phyloP scores from a whole-genome alignment of 2,888 invertebrate genomes.

The Polietes domitor region DNA sequence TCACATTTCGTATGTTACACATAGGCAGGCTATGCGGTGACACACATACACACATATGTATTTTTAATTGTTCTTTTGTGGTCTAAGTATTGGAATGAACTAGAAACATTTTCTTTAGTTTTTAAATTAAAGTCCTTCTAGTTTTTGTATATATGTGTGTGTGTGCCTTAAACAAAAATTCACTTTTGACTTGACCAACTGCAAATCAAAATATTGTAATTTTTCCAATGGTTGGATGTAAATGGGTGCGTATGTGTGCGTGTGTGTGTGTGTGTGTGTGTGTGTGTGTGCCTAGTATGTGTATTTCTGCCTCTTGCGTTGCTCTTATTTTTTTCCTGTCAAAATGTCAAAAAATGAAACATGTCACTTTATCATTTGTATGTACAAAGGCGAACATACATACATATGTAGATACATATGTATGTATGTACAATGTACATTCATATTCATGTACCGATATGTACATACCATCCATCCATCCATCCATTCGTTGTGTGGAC shows the following conservation, averaged over 20 bases:
- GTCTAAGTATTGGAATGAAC: no score
- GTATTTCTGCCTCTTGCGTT: slow-evolving; percentile 38
- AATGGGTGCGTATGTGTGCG: neutral
- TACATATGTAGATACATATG: neutral
- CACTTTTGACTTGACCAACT: slow-evolving; percentile 42
- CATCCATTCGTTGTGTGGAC: slow-evolving; percentile 44
- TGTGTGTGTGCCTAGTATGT: no score
- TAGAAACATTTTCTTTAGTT: neutral
- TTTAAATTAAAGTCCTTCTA: neutral
- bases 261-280: slow-evolving; percentile 18
- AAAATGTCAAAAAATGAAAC: slow-evolving; percentile 63
- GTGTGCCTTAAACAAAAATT: neutral
- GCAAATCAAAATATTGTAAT: slow-evolving; percentile 43
- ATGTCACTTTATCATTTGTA: slow-evolving; percentile 60
- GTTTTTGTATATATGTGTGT: no score
- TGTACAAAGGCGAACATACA: neutral
- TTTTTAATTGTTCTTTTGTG: no score
- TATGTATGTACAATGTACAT: neutral
- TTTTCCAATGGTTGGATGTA: neutral
- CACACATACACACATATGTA: no score
- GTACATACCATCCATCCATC: no score
- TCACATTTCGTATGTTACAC: no score
- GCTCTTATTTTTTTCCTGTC: slow-evolving; percentile 44
- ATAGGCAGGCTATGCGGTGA: no score
- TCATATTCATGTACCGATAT: neutral